phyloP scores from a whole-genome alignment of 1,140 invertebrate species.

The Thrips palmi region DNA sequence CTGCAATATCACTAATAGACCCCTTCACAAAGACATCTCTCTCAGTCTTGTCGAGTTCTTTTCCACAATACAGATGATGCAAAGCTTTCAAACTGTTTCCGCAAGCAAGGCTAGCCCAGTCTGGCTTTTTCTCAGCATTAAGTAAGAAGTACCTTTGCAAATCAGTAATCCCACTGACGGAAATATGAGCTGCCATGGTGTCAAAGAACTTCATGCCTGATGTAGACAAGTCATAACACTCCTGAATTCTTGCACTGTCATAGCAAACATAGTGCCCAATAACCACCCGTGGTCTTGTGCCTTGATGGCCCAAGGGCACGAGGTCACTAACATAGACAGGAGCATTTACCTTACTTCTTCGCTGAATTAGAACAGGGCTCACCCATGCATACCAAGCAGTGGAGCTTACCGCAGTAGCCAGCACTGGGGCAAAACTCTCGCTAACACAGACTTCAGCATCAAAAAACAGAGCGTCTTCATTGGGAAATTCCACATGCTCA shows the following conservation, averaged over 20 bases:
- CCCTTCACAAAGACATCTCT: constrained; percentile 79
- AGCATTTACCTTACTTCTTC: constrained; percentile 23
- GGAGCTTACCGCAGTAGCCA: constrained; percentile 76
- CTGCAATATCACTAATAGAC: constrained; percentile 50
- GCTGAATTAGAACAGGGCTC: constrained; percentile 36
- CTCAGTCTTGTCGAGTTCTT: constrained; percentile 47
- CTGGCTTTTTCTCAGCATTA: too few relatives aligned
- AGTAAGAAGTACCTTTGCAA: too few relatives aligned
- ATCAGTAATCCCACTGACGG: constrained; percentile 84
- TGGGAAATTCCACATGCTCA: constrained; percentile 40
- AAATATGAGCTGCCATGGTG: constrained; percentile 95
- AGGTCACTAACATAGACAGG: too few relatives aligned
- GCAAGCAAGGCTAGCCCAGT: constrained; percentile 49
- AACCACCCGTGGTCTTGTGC: constrained; percentile 46
- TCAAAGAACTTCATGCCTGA: constrained; percentile 77
- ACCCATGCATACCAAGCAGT: constrained; percentile 84
- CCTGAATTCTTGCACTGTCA: constrained; percentile 78
- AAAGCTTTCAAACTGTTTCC: constrained; percentile 75
- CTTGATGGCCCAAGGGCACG: too few relatives aligned
- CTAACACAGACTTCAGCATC: constrained; percentile 87
- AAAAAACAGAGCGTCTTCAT: constrained; percentile 74
- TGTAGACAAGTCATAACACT: constrained; percentile 75
- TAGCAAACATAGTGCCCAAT: constrained; percentile 96
- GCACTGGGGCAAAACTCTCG: constrained; percentile 64
- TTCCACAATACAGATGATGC: constrained; percentile 59